Evolutionary conservation across 30 jellyfish, hydroid and myxozoan species (phyloP).

Genomic region (Euphysa ruthae): DNA sequence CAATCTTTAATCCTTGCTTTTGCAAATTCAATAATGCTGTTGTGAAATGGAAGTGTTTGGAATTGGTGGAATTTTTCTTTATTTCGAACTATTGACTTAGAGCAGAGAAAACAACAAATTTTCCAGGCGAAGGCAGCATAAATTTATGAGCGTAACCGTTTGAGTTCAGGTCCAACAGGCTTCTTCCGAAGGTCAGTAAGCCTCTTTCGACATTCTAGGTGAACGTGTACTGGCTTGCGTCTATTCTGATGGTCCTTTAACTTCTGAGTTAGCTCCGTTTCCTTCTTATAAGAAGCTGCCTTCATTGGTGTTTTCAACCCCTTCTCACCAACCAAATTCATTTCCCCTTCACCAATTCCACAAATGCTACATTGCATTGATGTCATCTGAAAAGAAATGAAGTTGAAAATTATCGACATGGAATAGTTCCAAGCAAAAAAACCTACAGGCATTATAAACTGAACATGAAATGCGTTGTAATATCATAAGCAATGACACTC

Average conservation of each 20-base stretch:
- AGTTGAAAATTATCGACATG: too few relatives aligned
- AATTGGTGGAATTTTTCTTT: slow-evolving; percentile 6
- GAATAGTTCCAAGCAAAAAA: too few relatives aligned
- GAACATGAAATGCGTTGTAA: too few relatives aligned
- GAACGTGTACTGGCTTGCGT: slow-evolving; percentile 24
- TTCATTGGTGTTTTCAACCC: not conserved
- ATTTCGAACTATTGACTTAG: slow-evolving; percentile 2
- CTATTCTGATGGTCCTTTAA: slow-evolving; percentile 3
- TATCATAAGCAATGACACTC: too few relatives aligned
- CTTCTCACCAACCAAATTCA: slow-evolving; percentile 8
- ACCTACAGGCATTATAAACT: too few relatives aligned
- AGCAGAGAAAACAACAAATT: slow-evolving; percentile 14
- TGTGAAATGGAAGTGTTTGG: slow-evolving; percentile 2
- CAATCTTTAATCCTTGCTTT: slow-evolving; percentile 23
- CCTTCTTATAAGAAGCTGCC: not conserved
- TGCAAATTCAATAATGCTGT: slow-evolving; percentile 3
- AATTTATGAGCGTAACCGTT: slow-evolving; percentile 23
- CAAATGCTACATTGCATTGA: not conserved
- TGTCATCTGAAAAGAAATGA: too few relatives aligned
- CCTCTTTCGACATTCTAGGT: slow-evolving; percentile 28
- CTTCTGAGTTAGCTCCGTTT: not conserved
- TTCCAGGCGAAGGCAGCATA: slow-evolving; percentile 27
- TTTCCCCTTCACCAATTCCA: not conserved
- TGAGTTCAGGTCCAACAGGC: slow-evolving; percentile 16
- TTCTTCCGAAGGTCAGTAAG: slow-evolving; percentile 17